Percentiles rank a stretch among this genome's conserved stretches.
Evolutionary conservation across 2,113 vertebrate species (phyloP).

Genomic region (Xiphias gladius): DNA sequence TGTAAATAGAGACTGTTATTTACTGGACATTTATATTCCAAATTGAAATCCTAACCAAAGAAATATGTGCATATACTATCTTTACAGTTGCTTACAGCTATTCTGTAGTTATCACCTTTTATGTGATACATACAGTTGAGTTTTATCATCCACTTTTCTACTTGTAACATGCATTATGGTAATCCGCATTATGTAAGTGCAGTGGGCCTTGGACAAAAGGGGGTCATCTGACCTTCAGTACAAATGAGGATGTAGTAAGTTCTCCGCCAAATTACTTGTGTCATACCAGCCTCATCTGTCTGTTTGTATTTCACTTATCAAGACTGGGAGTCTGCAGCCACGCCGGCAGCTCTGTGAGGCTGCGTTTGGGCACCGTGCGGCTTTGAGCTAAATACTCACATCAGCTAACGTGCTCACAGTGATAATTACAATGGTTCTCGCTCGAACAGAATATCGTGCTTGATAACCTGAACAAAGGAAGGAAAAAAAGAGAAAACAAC

Average conservation of each 20-base stretch:
- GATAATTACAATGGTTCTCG: too few species aligned
- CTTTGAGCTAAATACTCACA: not conserved
- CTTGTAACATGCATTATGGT: not conserved
- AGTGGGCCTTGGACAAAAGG: not conserved
- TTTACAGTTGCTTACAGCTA: not conserved
- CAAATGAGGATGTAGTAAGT: not conserved
- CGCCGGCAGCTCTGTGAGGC: not conserved
- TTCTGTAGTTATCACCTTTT: not conserved
- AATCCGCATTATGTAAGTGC: not conserved
- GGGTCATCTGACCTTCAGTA: not conserved
- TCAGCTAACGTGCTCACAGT: not conserved
- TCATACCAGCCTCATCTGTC: not conserved
- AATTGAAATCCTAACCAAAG: too few species aligned
- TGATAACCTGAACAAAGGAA: too few species aligned
- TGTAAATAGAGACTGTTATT: too few species aligned
- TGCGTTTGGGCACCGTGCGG: not conserved
- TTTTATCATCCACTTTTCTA: not conserved
- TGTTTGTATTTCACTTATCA: not conserved
- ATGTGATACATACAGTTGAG: not conserved
- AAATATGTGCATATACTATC: not conserved
- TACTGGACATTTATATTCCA: too few species aligned
- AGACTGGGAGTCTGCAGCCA: too few species aligned
- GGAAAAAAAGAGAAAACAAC: too few species aligned
- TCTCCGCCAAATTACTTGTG: not conserved
- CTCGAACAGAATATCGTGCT: too few species aligned